Evolutionary conservation across 2,888 invertebrate species (phyloP), one percentile per base, ranked within the genome.

Genomic region (Tetranychus piercei): DNA sequence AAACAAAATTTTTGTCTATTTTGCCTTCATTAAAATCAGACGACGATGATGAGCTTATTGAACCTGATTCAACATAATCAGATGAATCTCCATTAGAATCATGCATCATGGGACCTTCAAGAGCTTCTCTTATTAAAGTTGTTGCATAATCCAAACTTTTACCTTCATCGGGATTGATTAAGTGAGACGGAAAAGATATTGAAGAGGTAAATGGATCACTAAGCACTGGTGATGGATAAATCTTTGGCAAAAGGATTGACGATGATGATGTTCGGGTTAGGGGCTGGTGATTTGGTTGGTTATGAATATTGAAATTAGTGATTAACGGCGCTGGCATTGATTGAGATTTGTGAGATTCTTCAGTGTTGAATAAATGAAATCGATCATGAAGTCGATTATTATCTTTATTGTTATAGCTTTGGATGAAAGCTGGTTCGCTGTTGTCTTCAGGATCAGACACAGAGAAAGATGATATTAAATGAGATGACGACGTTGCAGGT

Each of bases 111-210:
- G 69, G 20, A 69, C 20, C 11, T 69, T 69, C 34, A 6, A 69
- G 69, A 20, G 34, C 22, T 9, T 69, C 69, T 69, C 20, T 69
- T 18, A 69, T 69, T 23, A 69, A 69, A 6, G 69, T 23, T 69
- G 69, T 23, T 69, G 69, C 69, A 69, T 69, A 69, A 20, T 69
- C 69, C 20, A 69, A 23, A 69, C 69, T 69, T 22, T 69, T 69
- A 20, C 20, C 69, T 23, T 69, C 69, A 22, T 55, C 55, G 69
- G 69, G 34, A 69, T 23, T 69, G 22, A 20, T 69, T 55, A 15
- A 55, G 15, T 55, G 55, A 15, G 55, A 55, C 55, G 55, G 55
- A 55, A 55, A 55, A 55, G 55, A 15, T 9, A 15, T 55, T 2
- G 55, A 55, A 55, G 55, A 55, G 55, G 55, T 15, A 55, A 55